A percentile compares a stretch with the other conserved stretches of the same genome.
These are phyloP conservation scores for Drosophila maculinotata DNA, from an alignment of 2,888 invertebrate species.

Conservation along the genomic window DNA sequence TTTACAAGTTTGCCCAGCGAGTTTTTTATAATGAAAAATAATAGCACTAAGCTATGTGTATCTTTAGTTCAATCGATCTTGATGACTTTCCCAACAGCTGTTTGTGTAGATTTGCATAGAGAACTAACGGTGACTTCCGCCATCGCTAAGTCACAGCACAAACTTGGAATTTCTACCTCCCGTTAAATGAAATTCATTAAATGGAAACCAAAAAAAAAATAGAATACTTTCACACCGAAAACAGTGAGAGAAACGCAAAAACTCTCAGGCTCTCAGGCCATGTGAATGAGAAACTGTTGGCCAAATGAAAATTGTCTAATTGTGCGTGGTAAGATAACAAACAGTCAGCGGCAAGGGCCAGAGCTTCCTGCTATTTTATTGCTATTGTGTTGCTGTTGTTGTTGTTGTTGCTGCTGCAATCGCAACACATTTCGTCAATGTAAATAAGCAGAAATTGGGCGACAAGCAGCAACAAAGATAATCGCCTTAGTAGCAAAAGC, in stretches of 20 bases:
- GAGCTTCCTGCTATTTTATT: slow-evolving; percentile 75
- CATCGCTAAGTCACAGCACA: slow-evolving; percentile 14
- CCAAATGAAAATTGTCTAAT: slow-evolving; percentile 76
- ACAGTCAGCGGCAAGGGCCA: slow-evolving; percentile 56
- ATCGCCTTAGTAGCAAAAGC: slow-evolving; percentile 72
- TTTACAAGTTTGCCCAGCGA: not conserved
- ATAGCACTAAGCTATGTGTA: no score
- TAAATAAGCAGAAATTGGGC: slow-evolving; percentile 71
- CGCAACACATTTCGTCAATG: slow-evolving; percentile 73
- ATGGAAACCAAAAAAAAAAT: no score
- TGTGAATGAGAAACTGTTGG: slow-evolving; percentile 51
- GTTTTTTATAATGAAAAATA: not conserved
- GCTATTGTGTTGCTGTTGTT: slow-evolving; percentile 32
- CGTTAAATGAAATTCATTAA: no score
- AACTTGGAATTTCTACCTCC: slow-evolving; percentile 12
- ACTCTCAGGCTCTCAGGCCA: slow-evolving; percentile 51
- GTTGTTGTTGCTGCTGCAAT: slow-evolving; percentile 32
- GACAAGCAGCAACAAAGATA: slow-evolving; percentile 67
- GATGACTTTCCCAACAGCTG: not conserved
- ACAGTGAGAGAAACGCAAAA: slow-evolving; percentile 35
- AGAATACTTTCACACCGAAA: slow-evolving; percentile 59
- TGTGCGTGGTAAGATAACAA: slow-evolving; percentile 80
- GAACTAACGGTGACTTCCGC: slow-evolving; percentile 6
- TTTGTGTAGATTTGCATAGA: slow-evolving; percentile 9
- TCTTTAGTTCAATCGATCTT: no score